Conservation (phyloP, 2,113 vertebrate species). For the Macquaria australasica region DNA sequence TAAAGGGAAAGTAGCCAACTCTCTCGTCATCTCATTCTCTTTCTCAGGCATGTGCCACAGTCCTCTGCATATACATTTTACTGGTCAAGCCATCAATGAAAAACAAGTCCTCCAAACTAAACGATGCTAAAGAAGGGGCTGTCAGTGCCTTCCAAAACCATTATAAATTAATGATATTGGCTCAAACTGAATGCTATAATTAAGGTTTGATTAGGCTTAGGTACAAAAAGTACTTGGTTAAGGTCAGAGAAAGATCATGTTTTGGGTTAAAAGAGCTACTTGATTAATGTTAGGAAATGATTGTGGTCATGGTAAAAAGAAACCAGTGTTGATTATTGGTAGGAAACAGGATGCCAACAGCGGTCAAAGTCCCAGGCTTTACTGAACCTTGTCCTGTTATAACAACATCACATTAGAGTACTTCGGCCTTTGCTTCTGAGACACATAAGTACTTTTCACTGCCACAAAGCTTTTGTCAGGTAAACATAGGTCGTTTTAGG, state of each 20-base stretch:
- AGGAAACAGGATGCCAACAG: neutral
- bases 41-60: neutral
- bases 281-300: neutral
- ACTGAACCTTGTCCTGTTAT: neutral
- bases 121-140: neutral
- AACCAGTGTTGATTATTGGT: neutral
- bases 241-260: too few relatives aligned
- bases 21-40: slow-evolving; percentile 21
- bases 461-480: too few relatives aligned
- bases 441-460: neutral
- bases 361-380: neutral
- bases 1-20: slow-evolving; percentile 20
- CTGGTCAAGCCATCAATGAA: neutral
- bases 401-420: neutral
- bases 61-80: neutral
- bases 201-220: too few relatives aligned
- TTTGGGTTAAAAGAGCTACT: too few relatives aligned
- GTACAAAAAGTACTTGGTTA: neutral
- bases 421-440: neutral
- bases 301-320: neutral
- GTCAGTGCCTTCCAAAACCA: neutral
- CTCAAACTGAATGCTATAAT: neutral
- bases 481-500: neutral
- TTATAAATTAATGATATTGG: too few relatives aligned
- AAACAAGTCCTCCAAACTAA: neutral